phyloP scores from a whole-genome alignment of 2,888 invertebrate species.

The Caenorhabditis macrosperma region DNA sequence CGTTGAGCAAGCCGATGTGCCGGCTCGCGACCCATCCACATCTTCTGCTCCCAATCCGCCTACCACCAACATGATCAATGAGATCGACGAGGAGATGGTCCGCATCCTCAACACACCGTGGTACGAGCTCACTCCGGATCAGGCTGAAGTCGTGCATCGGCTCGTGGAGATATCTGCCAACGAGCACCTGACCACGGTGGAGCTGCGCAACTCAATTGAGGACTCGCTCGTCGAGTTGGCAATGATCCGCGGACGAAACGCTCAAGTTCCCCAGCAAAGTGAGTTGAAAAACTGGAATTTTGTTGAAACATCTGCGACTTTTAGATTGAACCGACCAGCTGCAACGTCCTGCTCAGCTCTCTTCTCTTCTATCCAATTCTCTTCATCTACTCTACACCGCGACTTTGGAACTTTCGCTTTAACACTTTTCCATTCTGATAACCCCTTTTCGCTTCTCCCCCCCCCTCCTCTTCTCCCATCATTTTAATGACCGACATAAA shows the following conservation, averaged over 20 bases:
- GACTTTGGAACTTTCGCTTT: background rate
- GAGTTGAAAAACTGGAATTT: background rate
- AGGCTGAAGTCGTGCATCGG: slow-evolving; percentile 27
- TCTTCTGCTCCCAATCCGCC: background rate
- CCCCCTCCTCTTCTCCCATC: background rate
- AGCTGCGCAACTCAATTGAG: slow-evolving; percentile 25
- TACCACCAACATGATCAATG: background rate
- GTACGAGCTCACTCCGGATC: slow-evolving; percentile 25
- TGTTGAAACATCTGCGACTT: background rate
- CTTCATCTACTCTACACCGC: background rate
- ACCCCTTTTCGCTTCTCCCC: background rate
- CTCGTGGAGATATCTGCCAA: background rate
- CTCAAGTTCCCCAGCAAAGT: slow-evolving; percentile 16
- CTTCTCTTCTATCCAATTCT: too few species aligned
- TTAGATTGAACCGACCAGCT: background rate
- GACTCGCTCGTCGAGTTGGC: slow-evolving; percentile 30
- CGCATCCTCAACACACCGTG: slow-evolving; percentile 31
- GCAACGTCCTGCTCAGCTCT: background rate
- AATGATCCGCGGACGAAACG: slow-evolving; percentile 20
- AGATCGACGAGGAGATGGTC: slow-evolving; percentile 16
- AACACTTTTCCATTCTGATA: background rate
- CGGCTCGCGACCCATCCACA: background rate
- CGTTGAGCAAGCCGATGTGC: background rate
- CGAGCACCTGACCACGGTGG: background rate
- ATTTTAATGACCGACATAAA: slow-evolving; percentile 3